Base-by-base conservation (phyloP, 2,797 vertebrate genomes). In the Muraenolepis orangiensis region DNA sequence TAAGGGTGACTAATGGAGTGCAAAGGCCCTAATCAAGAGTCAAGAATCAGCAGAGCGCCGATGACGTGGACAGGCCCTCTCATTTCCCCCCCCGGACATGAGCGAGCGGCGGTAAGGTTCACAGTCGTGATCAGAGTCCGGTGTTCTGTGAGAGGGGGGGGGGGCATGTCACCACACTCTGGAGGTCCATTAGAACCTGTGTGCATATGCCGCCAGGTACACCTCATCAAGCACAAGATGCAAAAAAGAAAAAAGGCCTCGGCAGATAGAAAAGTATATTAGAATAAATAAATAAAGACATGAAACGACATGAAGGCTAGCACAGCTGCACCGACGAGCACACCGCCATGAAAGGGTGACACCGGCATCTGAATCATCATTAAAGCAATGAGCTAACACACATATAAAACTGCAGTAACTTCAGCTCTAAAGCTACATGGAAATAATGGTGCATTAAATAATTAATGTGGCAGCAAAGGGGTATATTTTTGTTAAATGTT, bases 1-100 rank as follows among this genome's bases (percentile, higher is more conserved):
- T 74, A 75, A 76, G 76, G 70, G 73, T 87, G 82, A 90, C 85
- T 86, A 85, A 87, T 87, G 73, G 29, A 76, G 80, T 82, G 80
- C 76, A 80, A 80, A 81, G 77, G 82, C 69, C 78, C 76, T 78
- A 76, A 85, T 86, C 80, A 84, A n/a, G n/a, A n/a, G n/a, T n/a
- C n/a, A n/a, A n/a, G n/a, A n/a, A n/a, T n/a, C 26, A 28, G 57
- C 6, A 26, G n/a, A n/a, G 71, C 74, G n/a, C 26, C 10, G 82
- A 80, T 80, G 74, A 86, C 74, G 74, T 72, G 76, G 46, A 76
- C 82, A 80, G 72, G 74, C 76, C 77, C 34, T 42, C 29, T 77
- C 69, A 72, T 76, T 80, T 78, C 69, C 70, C 66, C 28, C 7
- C 66, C 28, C 7, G 66, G 66, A 67, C 66, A 6, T 1, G 30